These are phyloP conservation scores for Pangasius macronema DNA, from an alignment of 2,797 vertebrate species.

Conservation along the genomic window DNA sequence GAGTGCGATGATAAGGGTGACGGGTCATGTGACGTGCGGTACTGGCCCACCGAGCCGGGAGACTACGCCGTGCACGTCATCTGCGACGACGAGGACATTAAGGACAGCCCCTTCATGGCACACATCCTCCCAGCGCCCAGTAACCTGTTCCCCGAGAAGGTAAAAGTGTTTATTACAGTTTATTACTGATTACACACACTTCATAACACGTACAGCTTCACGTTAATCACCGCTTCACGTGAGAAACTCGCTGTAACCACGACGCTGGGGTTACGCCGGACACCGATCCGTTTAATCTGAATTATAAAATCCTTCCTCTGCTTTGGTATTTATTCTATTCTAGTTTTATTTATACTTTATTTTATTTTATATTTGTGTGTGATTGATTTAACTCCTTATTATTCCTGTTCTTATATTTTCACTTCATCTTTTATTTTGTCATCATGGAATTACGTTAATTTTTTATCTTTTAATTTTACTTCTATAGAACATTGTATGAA, in stretches of 20 bases:
- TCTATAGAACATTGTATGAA: neutral
- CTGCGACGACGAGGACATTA: constrained; percentile 95
- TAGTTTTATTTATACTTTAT: neutral
- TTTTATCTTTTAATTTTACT: neutral
- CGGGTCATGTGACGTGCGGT: constrained; percentile 93
- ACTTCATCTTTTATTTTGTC: neutral
- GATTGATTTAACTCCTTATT: neutral
- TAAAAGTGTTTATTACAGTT: constrained; percentile 51
- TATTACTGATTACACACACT: neutral
- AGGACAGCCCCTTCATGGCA: constrained; percentile 94
- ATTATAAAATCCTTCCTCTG: neutral
- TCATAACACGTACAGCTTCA: neutral
- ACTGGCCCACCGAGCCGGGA: constrained; percentile 94
- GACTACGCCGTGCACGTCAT: constrained; percentile 95
- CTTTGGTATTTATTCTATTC: constrained; percentile 66
- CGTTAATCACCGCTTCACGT: neutral
- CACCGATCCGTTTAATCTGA: neutral
- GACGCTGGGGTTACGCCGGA: neutral
- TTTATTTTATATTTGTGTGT: neutral
- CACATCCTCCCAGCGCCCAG: constrained; percentile 87
- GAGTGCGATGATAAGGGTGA: constrained; percentile 95
- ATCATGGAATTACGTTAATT: neutral
- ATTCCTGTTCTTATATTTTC: neutral
- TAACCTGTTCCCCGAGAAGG: constrained; percentile 89
- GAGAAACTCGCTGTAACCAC: neutral